A percentile compares a stretch with the other conserved stretches of the same genome.
These are phyloP conservation scores for Peromyscus aztecus DNA, from an alignment of 2,797 vertebrate species.

Conservation along the genomic window DNA sequence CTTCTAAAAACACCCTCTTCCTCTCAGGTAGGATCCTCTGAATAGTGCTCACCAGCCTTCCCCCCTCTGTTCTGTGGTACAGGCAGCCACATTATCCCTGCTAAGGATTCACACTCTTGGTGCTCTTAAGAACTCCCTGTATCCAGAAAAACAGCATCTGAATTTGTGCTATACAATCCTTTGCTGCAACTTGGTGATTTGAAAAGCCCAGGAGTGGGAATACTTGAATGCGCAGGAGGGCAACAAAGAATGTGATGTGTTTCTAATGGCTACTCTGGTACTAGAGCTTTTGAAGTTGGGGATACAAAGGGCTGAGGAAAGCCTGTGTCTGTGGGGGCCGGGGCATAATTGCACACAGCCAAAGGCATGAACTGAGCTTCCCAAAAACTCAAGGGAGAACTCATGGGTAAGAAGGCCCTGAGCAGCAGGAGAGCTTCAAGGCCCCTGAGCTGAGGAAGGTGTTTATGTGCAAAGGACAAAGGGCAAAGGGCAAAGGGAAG, in stretches of 20 bases:
- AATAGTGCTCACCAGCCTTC: background rate
- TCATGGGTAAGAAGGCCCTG: background rate
- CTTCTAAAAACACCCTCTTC: background rate
- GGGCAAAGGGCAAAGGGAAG: constrained; percentile 29
- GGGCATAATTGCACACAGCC: background rate
- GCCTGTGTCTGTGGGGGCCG: background rate
- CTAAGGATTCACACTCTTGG: background rate
- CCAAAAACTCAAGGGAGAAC: constrained; percentile 26
- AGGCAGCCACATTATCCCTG: background rate
- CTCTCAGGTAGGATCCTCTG: background rate
- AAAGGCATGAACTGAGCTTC: background rate
- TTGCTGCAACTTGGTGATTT: background rate
- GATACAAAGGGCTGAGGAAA: background rate
- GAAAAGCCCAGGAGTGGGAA: background rate
- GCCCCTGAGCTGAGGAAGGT: background rate
- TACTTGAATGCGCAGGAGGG: background rate
- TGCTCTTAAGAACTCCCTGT: background rate
- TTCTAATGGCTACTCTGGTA: background rate
- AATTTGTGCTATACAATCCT: background rate
- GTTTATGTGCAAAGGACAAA: constrained; percentile 59
- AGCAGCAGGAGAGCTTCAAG: background rate
- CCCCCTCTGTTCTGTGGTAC: background rate
- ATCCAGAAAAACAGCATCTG: background rate
- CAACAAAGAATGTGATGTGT: background rate
- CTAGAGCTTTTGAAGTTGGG: background rate